phyloP scores from a whole-genome alignment of 1,140 invertebrate genomes.

The Lasaia peninsularis region DNA sequence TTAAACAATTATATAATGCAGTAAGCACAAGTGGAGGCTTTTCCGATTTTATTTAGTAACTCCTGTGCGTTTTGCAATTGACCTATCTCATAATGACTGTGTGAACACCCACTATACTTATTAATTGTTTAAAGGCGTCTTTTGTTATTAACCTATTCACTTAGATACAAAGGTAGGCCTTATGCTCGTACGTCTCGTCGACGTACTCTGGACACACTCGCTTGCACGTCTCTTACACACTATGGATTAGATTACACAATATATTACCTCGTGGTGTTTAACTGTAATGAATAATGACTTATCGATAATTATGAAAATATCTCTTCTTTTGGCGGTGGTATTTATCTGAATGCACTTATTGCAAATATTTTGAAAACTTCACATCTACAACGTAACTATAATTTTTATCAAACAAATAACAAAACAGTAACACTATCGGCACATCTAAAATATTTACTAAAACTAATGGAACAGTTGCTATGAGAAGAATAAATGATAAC shows the following conservation, averaged over 20 bases:
- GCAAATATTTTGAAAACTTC: conserved; percentile 1
- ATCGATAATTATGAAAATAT: conserved; percentile 9
- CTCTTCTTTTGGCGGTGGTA: background rate
- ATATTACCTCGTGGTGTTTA: no score
- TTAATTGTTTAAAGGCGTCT: background rate
- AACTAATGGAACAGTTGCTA: conserved; percentile 9
- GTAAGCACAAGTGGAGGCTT: no score
- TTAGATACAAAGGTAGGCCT: conserved; percentile 1
- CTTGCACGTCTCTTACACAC: background rate
- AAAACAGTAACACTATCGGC: conserved; percentile 4
- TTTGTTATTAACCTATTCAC: background rate
- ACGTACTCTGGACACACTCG: background rate
- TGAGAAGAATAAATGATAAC: conserved; percentile 1
- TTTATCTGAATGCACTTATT: background rate
- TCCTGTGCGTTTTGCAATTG: background rate
- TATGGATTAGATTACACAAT: background rate
- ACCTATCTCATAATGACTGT: background rate
- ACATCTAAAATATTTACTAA: conserved; percentile 6
- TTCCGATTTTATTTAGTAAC: no score
- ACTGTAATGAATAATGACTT: background rate
- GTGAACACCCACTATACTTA: conserved; percentile 4
- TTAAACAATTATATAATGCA: no score
- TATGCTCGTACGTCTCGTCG: background rate
- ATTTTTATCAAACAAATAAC: conserved; percentile 8
- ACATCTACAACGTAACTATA: background rate